Conservation (phyloP, 2,113 vertebrate genomes). For the Camelus dromedarius region DNA sequence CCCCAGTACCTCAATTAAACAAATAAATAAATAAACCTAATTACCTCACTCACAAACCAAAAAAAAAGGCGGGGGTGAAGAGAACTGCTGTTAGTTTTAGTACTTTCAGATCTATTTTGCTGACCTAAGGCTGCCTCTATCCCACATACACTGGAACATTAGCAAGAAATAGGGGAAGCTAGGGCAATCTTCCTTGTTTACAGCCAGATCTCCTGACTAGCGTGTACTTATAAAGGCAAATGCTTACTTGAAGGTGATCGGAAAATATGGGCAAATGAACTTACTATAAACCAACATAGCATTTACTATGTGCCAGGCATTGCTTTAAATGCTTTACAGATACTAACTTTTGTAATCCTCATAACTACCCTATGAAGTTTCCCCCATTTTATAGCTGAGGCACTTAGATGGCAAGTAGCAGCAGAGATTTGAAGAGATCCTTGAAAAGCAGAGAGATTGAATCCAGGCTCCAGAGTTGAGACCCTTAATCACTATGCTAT, state of each 20-base stretch:
- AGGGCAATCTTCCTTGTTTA: not conserved
- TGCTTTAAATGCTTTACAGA: slow-evolving; percentile 23
- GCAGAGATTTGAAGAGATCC: not conserved
- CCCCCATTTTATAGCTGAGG: not conserved
- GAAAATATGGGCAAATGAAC: not conserved
- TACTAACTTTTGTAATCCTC: slow-evolving; percentile 10
- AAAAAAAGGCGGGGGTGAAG: too few species aligned
- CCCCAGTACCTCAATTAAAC: too few species aligned
- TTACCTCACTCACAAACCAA: too few species aligned
- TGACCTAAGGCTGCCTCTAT: not conserved
- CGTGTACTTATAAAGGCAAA: not conserved
- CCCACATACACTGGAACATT: not conserved
- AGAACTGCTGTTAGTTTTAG: not conserved
- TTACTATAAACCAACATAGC: not conserved
- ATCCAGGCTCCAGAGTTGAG: not conserved
- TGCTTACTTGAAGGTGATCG: not conserved
- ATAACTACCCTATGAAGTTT: not conserved
- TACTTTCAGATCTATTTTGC: not conserved
- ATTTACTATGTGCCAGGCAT: not conserved
- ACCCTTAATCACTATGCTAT: not conserved
- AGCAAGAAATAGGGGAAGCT: not conserved
- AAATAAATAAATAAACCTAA: too few species aligned
- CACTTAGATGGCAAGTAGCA: not conserved
- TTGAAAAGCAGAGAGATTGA: not conserved
- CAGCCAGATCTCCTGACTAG: slow-evolving; percentile 25